A percentile compares a stretch with the other conserved stretches of the same genome.
Conservation (phyloP, 2,113 vertebrate genomes). For the Neodon shergylaensis region DNA sequence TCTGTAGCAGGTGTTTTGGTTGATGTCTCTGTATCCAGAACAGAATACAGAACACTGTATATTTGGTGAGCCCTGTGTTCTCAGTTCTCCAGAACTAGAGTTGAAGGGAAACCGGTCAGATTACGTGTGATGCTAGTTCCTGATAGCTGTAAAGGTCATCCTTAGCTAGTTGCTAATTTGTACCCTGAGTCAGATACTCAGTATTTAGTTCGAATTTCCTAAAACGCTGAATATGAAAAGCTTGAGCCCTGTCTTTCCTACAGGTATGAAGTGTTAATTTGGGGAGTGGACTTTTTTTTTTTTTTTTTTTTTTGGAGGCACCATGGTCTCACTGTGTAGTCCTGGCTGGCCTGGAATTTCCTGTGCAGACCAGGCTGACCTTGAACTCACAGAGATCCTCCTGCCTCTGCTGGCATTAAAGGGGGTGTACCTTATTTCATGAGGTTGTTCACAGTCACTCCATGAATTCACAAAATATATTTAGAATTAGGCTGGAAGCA, state of each 20-base stretch:
- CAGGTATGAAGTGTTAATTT: slow-evolving; percentile 50
- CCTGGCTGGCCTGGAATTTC: not conserved
- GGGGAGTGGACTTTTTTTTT: not conserved
- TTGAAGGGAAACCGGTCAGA: slow-evolving; percentile 32
- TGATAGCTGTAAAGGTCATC: slow-evolving; percentile 9
- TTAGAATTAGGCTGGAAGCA: not conserved
- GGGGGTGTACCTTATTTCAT: not conserved
- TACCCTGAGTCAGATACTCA: not conserved
- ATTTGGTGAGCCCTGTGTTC: not conserved
- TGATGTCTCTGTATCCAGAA: slow-evolving; percentile 5
- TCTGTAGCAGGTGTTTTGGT: not conserved
- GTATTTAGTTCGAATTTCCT: slow-evolving; percentile 8
- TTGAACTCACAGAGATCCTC: not conserved
- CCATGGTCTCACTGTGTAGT: not conserved
- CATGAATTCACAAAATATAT: slow-evolving; percentile 36
- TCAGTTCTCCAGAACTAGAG: not conserved
- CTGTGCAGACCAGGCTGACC: not conserved
- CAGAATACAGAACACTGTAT: not conserved
- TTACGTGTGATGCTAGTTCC: not conserved
- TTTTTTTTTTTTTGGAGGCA: not conserved
- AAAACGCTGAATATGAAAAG: not conserved
- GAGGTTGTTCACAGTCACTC: slow-evolving; percentile 14
- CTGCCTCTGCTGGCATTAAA: not conserved
- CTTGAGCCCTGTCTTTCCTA: not conserved
- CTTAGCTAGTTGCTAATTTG: not conserved